A percentile compares a stretch with the other conserved stretches of the same genome.
These are phyloP conservation scores for Diorhabda elongata DNA, from an alignment of 1,140 invertebrate species.

Conservation along the genomic window DNA sequence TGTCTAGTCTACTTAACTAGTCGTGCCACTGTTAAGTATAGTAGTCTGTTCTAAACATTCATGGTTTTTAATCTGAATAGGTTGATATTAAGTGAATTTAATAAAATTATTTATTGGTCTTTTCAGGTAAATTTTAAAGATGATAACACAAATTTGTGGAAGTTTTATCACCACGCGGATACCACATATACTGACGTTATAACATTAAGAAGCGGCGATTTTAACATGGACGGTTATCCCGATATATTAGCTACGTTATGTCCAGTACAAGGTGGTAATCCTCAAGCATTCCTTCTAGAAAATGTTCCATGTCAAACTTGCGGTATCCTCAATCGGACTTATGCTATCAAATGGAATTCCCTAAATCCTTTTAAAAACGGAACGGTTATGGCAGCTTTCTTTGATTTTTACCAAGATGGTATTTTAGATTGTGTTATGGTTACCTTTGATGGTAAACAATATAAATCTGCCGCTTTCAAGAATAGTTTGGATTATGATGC, in stretches of 20 bases:
- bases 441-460: constrained; percentile 54
- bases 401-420: constrained; percentile 85
- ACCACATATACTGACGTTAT: constrained; percentile 66
- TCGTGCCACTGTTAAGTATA: no score
- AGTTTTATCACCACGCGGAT: constrained; percentile 54
- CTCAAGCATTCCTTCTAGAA: constrained; percentile 69
- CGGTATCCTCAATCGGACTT: constrained; percentile 66
- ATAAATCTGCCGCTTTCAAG: constrained; percentile 69
- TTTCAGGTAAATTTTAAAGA: constrained; percentile 66
- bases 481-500: constrained; percentile 90
- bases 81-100: no score
- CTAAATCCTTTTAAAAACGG: constrained; percentile 65
- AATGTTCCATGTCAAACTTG: constrained; percentile 66
- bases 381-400: constrained; percentile 81
- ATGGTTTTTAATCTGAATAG: no score
- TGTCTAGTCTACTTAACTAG: no score
- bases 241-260: constrained; percentile 79
- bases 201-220: constrained; percentile 83
- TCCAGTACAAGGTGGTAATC: constrained; percentile 50
- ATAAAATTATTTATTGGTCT: no score
- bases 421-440: constrained; percentile 79
- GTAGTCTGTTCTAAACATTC: no score
- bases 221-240: constrained; percentile 94
- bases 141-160: constrained; percentile 60
- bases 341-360: constrained; percentile 69